A percentile compares a stretch with the other conserved stretches of the same genome.
phyloP scores from a whole-genome alignment of 2,113 vertebrate species.

The Laticauda colubrina region DNA sequence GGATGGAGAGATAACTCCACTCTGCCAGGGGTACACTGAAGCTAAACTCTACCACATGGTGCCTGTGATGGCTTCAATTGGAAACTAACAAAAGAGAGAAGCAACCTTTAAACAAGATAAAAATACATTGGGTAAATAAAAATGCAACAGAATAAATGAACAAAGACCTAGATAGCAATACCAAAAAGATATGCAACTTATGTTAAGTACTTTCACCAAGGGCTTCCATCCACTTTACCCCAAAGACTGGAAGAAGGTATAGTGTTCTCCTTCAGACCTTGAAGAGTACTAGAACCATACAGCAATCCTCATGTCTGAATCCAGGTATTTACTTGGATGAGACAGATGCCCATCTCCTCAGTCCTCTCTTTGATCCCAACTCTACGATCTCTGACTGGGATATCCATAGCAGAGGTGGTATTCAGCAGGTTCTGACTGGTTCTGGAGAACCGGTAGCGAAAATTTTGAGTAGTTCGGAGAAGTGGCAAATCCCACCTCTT shows the following conservation, averaged over 20 bases:
- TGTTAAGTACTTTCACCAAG: background rate
- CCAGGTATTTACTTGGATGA: background rate
- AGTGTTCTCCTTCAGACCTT: background rate
- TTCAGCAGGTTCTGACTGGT: too few relatives aligned
- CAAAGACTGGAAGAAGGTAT: background rate
- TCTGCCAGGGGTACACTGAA: background rate
- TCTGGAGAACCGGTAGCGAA: too few relatives aligned
- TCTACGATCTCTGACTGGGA: background rate
- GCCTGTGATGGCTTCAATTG: background rate
- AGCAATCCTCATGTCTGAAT: background rate
- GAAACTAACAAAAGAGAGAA: too few relatives aligned
- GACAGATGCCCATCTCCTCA: background rate
- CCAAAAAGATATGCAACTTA: background rate
- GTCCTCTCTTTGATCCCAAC: background rate
- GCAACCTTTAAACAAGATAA: background rate
- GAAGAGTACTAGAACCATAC: background rate
- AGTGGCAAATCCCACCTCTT: too few relatives aligned
- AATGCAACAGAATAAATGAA: background rate
- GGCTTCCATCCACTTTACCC: background rate
- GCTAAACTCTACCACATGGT: background rate
- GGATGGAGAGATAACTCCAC: background rate
- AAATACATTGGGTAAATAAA: background rate
- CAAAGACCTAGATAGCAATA: background rate
- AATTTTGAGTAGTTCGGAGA: too few relatives aligned
- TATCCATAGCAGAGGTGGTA: background rate